These are phyloP conservation scores for Albula glossodonta DNA, from an alignment of 2,113 vertebrate species.

Conservation along the genomic window DNA sequence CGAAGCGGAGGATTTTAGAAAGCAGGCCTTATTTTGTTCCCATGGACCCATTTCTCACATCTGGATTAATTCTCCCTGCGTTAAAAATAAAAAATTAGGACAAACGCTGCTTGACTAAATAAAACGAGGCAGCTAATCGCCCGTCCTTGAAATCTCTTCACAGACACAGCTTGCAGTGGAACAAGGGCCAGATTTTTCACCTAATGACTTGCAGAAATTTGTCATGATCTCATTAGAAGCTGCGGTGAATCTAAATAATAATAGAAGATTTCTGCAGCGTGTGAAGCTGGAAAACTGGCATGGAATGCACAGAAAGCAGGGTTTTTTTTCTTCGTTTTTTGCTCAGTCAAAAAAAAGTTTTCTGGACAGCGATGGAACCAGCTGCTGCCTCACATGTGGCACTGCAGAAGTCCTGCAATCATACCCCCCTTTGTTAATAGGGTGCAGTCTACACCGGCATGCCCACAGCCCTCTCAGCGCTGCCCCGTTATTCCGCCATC, in stretches of 20 bases:
- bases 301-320: neutral
- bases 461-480: too few relatives aligned
- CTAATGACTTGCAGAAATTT: conserved; percentile 38
- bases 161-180: conserved; percentile 31
- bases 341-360: too few relatives aligned
- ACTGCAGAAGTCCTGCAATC: conserved; percentile 15
- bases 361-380: conserved; percentile 27
- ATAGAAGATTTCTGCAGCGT: neutral
- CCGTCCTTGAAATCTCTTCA: conserved; percentile 31
- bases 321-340: neutral
- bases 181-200: conserved; percentile 12
- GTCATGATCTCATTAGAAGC: neutral
- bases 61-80: conserved; percentile 2
- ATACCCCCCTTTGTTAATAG: too few relatives aligned
- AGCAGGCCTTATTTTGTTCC: too few relatives aligned
- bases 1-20: too few relatives aligned
- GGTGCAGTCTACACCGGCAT: too few relatives aligned
- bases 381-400: conserved; percentile 28
- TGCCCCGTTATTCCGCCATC: neutral
- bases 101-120: neutral
- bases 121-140: conserved; percentile 28
- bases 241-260: neutral
- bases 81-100: neutral
- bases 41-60: neutral
- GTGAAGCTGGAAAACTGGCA: neutral